Base-by-base conservation (phyloP, 2,888 invertebrate species). In the Melanotus villosus region DNA sequence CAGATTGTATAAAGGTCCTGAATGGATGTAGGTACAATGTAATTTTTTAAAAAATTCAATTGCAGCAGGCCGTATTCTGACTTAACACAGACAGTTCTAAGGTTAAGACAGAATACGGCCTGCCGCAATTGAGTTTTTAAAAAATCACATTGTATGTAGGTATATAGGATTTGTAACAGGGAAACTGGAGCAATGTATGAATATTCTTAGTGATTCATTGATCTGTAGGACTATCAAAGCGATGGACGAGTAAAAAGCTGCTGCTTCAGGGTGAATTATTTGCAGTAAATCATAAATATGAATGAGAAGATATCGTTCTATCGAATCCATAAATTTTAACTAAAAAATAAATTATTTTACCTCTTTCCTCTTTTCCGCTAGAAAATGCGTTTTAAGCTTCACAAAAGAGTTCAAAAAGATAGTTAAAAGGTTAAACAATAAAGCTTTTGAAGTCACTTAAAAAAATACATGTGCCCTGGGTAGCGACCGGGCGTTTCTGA, bases 201-300 rank as follows among this genome's bases (percentile, higher is more conserved):
- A 26, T 26, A 26, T 7, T 26, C 26, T 26, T 52, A 26, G 26
- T 2, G 14, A 36, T 36, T 18, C 57, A 38, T 21, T 41, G 14
- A n/a, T 58, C 57, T 41, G 36, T 19, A 41, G 41, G 38, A 58
- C 41, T 26, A 58, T 58, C 41, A 41, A 41, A 23, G 16, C 57
- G 26, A 26, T 34, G 34, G 7, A 38, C 5, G 36, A 1, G 14
- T 38, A n/a, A 38, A 38, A 12, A 9, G 36, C 32, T 47, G 10
- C 14, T 16, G 23, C 30, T 26, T 41, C 12, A 14, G 57, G 57
- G 56, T 34, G 43, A 65, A 65, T 63, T 65, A 65, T 65, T 43
- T 65, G 45, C 57, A 47, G 65, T 65, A 57, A 47, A 65, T 65
- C 65, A 65, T 65, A 56, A 65, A 65, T 65, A 57, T 57, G 57